Base-by-base conservation (phyloP, 2,888 invertebrate species). In the Leptothorax acervorum region DNA sequence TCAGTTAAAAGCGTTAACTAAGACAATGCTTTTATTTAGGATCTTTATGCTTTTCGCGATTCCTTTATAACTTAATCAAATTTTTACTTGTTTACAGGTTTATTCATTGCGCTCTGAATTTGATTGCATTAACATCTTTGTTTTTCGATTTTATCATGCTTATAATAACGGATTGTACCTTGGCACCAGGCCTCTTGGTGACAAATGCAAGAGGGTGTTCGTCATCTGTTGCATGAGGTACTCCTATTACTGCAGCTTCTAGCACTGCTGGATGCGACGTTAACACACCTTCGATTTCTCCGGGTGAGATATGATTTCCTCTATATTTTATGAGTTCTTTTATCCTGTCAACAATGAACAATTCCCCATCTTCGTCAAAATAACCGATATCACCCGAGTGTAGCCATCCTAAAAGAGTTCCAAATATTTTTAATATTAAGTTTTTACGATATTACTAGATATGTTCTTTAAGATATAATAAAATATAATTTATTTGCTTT, bases 331-430 rank as follows among this genome's bases (percentile, higher is more conserved):
- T n/a, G n/a, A n/a, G n/a, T n/a, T n/a, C n/a, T 53, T 94, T 93
- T 1, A 94, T 42, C 84, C 95, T 88, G 42, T 94, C 95, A 0
- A 93, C 62, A 45, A 94, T 88, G n/a, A 90, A 94, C 1, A 94
- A 18, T 53, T 94, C 89, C 0, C 92, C 93, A 0, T 92, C 88
- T 4, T 93, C 92, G 45, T 93, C 92, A 66, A 91, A 92, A 70
- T 93, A 93, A 12, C 87, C 92, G 2, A 94, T 82, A 83, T 95
- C 95, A 11, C 95, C 95, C 0, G 93, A 90, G 31, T 92, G 94
- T 15, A 93, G n/a, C 93, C 93, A 95, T 8, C 93, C 93, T 93
- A 55, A 3, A 12, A 55, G 3, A 42, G 15, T 18, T 45, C 35
- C 35, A 35, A 35, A 35, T 53, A 45, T 1, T 45, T 55, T 45